phyloP scores from a whole-genome alignment of 2,113 vertebrate species.

The Cyrtonyx montezumae region DNA sequence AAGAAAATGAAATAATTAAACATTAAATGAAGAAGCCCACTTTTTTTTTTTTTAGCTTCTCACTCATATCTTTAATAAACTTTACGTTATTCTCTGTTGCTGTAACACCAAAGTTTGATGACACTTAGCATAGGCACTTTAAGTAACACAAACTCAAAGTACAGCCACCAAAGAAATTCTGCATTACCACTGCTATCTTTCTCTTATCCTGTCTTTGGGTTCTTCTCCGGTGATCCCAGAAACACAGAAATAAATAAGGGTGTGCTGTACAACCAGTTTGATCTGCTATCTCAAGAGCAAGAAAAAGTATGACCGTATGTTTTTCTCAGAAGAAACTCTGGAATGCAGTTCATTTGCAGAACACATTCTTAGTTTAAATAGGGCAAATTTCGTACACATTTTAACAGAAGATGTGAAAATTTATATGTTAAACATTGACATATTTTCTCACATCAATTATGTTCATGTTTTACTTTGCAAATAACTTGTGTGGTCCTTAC shows the following conservation, averaged over 20 bases:
- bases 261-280: background rate
- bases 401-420: background rate
- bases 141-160: background rate
- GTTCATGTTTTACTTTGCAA: background rate
- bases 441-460: background rate
- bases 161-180: background rate
- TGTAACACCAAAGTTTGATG: background rate
- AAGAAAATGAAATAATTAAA: constrained; percentile 39
- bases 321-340: background rate
- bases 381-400: background rate
- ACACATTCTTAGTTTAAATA: background rate
- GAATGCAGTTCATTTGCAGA: background rate
- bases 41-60: constrained; percentile 6
- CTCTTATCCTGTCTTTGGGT: background rate
- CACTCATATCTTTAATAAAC: background rate
- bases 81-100: background rate
- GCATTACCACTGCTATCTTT: background rate
- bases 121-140: background rate
- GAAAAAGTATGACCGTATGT: background rate
- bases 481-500: background rate
- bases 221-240: background rate
- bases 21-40: background rate
- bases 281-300: background rate
- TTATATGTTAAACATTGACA: background rate
- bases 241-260: background rate